Base-by-base conservation (phyloP, 2,888 invertebrate genomes). In the Drosophila quasianomalipes region DNA sequence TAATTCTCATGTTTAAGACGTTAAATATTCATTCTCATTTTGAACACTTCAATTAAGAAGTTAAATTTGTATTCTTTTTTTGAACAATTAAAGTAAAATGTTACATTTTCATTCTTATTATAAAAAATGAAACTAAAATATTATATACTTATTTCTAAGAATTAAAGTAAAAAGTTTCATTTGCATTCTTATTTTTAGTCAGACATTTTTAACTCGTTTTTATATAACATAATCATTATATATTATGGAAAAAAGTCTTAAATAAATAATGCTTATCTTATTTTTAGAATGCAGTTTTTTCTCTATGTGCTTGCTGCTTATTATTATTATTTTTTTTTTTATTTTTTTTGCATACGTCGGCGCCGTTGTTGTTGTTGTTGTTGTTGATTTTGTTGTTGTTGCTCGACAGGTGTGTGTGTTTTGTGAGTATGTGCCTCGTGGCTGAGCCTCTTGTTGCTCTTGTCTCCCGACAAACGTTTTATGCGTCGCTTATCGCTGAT, bases 371-470 rank as follows among this genome's bases (percentile, higher is more conserved):
- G 9, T 35, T 47, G 49, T 35, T 47, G 41, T 49, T 28, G 26
- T 35, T 44, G 12, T 35, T 47, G 44, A 44, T 22, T 16, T 30
- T 68, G 61, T 59, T 65, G 49, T 30, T 79, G 63, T 75, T 82
- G 78, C 78, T 74, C 63, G 64, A 74, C 83, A 90, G 87, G 89
- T 91, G 85, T 86, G 82, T 82, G 76, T 16, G 72, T 62, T 4
- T 54, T 39, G 41, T 53, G 35, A 53, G 64, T 70, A 54, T 62
- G 54, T 71, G 81, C 69, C 68, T 41, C 51, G 30, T 49, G 66
- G 52, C 37, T 37, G n/a, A 4, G 14, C n/a, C 39, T 57, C 7
- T 16, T 22, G 49, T 12, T 51, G 30, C 30, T 30, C 51, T 60
- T 55, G 61, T 70, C 55, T 67, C 52, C 55, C 78, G 58, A 44